These are phyloP conservation scores for Arizona elegans DNA, from an alignment of 2,113 vertebrate species.

Conservation along the genomic window DNA sequence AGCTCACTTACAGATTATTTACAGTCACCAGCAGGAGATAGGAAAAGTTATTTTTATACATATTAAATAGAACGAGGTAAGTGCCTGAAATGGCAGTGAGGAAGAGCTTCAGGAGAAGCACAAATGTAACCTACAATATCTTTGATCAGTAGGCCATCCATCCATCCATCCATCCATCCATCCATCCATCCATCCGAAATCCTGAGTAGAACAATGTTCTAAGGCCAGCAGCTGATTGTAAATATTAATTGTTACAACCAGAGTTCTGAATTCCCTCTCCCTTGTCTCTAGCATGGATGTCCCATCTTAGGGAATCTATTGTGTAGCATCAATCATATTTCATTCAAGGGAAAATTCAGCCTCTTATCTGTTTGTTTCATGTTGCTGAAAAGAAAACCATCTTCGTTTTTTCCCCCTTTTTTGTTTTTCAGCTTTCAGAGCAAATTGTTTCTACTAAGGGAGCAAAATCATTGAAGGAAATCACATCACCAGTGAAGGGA, in stretches of 20 bases:
- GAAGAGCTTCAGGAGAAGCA: background rate
- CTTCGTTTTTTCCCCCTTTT: background rate
- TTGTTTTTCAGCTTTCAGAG: constrained; percentile 62
- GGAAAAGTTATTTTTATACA: background rate
- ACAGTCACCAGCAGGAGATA: background rate
- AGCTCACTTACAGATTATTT: background rate
- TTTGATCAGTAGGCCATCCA: background rate
- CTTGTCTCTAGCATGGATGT: background rate
- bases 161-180: background rate
- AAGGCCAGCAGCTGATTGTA: background rate
- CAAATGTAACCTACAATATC: background rate
- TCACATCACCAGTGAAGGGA: constrained; percentile 76
- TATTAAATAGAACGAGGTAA: background rate
- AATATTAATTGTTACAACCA: background rate
- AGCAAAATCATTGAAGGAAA: constrained; percentile 76
- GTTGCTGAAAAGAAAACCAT: constrained; percentile 61
- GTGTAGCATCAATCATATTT: background rate
- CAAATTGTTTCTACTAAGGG: constrained; percentile 42
- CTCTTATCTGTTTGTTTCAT: constrained; percentile 43
- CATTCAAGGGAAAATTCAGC: constrained; percentile 10
- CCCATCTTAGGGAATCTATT: background rate
- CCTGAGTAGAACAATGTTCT: background rate
- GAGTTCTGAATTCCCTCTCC: background rate
- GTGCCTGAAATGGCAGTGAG: background rate
- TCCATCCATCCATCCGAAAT: background rate